Evolutionary conservation across 2,888 invertebrate genomes (phyloP).

Genomic region (Phalera bucephala): DNA sequence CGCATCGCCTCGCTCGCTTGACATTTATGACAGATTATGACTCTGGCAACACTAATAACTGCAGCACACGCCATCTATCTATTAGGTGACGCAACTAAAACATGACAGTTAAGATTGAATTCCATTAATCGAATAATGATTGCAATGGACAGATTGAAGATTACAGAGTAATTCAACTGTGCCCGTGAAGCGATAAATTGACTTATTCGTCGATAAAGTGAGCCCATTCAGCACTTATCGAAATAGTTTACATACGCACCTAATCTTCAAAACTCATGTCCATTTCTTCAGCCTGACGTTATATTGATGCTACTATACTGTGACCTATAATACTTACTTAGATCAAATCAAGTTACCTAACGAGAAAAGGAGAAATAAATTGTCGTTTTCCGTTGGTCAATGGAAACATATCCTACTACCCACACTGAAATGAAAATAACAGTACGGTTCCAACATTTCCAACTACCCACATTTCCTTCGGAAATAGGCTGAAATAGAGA

Average conservation of each 20-base stretch:
- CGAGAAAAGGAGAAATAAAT: too few relatives aligned
- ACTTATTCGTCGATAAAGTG: constrained; percentile 18
- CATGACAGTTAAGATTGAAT: constrained; percentile 62
- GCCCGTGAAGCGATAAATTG: constrained; percentile 39
- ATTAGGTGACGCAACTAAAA: constrained; percentile 66
- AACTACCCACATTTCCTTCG: constrained; percentile 18
- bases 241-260: too few relatives aligned
- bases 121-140: constrained; percentile 67
- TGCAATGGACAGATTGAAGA: constrained; percentile 50
- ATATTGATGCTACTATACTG: too few relatives aligned
- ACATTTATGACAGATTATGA: constrained; percentile 79
- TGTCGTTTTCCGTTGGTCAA: too few relatives aligned
- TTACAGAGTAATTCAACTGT: constrained; percentile 34
- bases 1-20: constrained; percentile 60
- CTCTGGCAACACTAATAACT: constrained; percentile 69
- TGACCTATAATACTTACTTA: too few relatives aligned
- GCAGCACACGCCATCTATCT: constrained; percentile 72
- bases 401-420: background rate
- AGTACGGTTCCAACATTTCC: background rate
- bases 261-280: too few relatives aligned
- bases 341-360: too few relatives aligned
- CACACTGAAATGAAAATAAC: background rate
- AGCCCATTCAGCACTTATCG: constrained; percentile 11
- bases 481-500: constrained; percentile 31
- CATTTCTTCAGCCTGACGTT: too few relatives aligned